phyloP scores from a whole-genome alignment of 1,140 invertebrate genomes.

The Drosophila funebris region DNA sequence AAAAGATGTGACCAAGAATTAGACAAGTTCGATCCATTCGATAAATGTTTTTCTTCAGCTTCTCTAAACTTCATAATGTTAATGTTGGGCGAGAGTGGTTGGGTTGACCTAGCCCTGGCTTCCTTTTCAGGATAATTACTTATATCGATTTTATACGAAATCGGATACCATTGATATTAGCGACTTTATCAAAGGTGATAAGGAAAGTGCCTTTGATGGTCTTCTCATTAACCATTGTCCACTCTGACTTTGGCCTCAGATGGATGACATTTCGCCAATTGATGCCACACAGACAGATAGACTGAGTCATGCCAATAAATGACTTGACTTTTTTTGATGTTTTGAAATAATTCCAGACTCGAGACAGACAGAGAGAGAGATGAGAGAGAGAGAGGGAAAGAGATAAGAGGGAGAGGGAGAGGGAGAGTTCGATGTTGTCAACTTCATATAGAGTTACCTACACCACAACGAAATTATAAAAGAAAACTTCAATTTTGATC shows the following conservation, averaged over 20 bases:
- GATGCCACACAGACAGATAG: constrained; percentile 8
- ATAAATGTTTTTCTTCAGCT: neutral
- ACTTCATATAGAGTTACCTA: constrained; percentile 6
- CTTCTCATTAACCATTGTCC: constrained; percentile 38
- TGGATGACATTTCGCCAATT: neutral
- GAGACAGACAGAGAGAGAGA: neutral
- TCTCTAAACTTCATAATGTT: constrained; percentile 1
- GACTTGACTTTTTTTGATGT: neutral
- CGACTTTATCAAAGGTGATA: constrained; percentile 43
- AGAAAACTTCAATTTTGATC: constrained; percentile 1
- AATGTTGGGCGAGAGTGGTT: neutral
- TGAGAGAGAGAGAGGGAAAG: neutral
- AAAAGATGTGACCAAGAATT: neutral
- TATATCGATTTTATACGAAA: neutral
- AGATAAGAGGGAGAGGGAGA: neutral
- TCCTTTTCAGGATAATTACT: constrained; percentile 7
- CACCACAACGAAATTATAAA: constrained; percentile 9
- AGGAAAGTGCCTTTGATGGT: constrained; percentile 51
- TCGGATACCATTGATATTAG: constrained; percentile 34
- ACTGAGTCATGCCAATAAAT: constrained; percentile 5
- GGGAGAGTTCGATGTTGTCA: neutral
- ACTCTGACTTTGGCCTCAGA: constrained; percentile 33
- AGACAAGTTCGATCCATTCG: neutral
- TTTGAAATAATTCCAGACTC: constrained; percentile 1
- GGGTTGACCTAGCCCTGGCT: constrained; percentile 9